Conservation (phyloP, 2,113 vertebrate genomes). For the Podilymbus podiceps region DNA sequence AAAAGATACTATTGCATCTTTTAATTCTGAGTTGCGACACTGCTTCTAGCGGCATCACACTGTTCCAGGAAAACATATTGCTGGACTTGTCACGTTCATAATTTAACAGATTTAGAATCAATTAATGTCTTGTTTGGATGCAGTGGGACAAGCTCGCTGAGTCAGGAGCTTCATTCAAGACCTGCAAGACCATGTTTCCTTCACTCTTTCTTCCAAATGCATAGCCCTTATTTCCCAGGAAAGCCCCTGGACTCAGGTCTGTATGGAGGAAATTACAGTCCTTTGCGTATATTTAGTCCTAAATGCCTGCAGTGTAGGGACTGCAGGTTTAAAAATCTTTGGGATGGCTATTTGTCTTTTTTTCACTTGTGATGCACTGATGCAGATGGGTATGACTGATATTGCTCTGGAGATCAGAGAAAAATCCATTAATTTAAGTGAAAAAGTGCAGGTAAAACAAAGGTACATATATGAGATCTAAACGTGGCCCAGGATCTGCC, state of each 20-base stretch:
- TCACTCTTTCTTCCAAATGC: neutral
- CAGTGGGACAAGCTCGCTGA: neutral
- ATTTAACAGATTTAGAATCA: neutral
- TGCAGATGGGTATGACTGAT: neutral
- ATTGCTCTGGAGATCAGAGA: neutral
- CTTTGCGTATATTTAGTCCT: neutral
- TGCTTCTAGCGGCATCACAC: neutral
- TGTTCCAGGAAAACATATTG: neutral
- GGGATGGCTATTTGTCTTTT: neutral
- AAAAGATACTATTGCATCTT: neutral
- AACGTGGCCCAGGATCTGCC: neutral
- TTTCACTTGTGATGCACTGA: neutral
- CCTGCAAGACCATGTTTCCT: neutral
- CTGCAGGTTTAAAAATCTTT: neutral
- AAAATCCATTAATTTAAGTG: neutral
- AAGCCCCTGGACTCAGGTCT: neutral
- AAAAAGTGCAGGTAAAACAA: neutral
- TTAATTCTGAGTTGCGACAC: neutral
- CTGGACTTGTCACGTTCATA: neutral
- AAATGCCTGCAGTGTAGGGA: neutral
- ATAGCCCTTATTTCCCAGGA: neutral
- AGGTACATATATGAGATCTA: neutral
- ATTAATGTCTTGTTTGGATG: neutral
- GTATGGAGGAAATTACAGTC: neutral
- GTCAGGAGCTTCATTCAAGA: neutral